These are phyloP conservation scores for Amphipyra berbera DNA, from an alignment of 2,888 invertebrate species.

Conservation along the genomic window DNA sequence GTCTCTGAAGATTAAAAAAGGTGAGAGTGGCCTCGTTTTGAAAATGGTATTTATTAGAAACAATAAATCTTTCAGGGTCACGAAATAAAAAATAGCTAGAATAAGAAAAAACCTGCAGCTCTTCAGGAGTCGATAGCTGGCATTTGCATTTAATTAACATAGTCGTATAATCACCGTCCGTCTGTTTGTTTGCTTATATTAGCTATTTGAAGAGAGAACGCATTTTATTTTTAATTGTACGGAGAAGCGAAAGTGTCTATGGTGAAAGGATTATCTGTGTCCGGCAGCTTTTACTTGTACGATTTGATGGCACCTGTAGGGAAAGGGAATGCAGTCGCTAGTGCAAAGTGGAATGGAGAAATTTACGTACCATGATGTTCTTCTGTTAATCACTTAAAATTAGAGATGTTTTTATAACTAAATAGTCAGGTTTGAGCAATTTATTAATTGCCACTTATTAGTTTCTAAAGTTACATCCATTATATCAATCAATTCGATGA, in stretches of 20 bases:
- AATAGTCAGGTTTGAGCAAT: too few species aligned
- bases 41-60: too few species aligned
- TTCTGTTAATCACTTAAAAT: constrained; percentile 3
- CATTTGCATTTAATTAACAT: constrained; percentile 28
- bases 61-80: too few species aligned
- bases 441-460: too few species aligned
- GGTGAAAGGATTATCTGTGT: constrained; percentile 53
- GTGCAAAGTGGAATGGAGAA: constrained; percentile 53
- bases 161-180: constrained; percentile 21
- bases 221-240: constrained; percentile 39
- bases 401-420: constrained; percentile 6
- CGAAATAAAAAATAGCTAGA: too few species aligned
- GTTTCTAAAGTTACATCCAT: too few species aligned
- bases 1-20: constrained; percentile 8
- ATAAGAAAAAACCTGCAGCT: constrained; percentile 1
- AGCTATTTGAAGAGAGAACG: constrained; percentile 9
- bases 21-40: background rate
- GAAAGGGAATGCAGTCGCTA: constrained; percentile 64
- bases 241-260: constrained; percentile 45
- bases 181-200: constrained; percentile 24
- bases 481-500: too few species aligned
- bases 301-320: constrained; percentile 51
- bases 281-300: constrained; percentile 34
- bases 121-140: background rate
- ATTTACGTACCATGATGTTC: constrained; percentile 39